Evolutionary conservation across 53 echinoderm and acorn worm genomes (phyloP).

Genomic region (Holothuria leucospilota): DNA sequence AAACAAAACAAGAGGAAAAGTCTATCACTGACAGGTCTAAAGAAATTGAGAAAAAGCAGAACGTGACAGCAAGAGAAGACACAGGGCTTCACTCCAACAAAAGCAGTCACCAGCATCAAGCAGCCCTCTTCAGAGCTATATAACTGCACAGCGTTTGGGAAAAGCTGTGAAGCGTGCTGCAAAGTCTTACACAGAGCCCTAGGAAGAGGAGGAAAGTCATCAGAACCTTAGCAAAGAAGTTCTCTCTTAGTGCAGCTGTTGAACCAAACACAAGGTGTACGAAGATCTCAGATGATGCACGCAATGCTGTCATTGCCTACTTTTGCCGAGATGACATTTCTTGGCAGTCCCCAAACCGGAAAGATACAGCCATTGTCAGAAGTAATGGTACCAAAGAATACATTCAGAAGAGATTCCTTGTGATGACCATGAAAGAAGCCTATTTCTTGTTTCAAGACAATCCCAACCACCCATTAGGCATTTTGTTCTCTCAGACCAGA

Average conservation of each 20-base stretch:
- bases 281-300: constrained; percentile 21
- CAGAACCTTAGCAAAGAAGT: constrained; percentile 6
- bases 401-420: constrained; percentile 54
- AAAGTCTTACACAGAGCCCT: constrained; percentile 13
- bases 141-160: constrained; percentile 20
- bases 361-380: constrained; percentile 18
- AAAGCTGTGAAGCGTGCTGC: constrained; percentile 33
- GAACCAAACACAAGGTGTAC: constrained; percentile 37
- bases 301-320: constrained; percentile 34
- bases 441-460: constrained; percentile 33
- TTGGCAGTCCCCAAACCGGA: constrained; percentile 42
- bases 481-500: constrained; percentile 41
- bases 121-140: neutral
- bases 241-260: neutral
- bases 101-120: too few relatives aligned
- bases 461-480: constrained; percentile 23
- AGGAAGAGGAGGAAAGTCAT: constrained; percentile 39
- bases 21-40: too few relatives aligned
- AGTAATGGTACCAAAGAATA: constrained; percentile 26
- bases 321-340: constrained; percentile 51
- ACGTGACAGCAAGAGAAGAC: too few relatives aligned
- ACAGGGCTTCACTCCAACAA: too few relatives aligned
- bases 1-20: too few relatives aligned
- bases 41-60: too few relatives aligned
- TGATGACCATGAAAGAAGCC: constrained; percentile 46